Evolutionary conservation across 2,888 invertebrate genomes (phyloP), one percentile per base, ranked within the genome.

Genomic region (Oeneis ivallda): DNA sequence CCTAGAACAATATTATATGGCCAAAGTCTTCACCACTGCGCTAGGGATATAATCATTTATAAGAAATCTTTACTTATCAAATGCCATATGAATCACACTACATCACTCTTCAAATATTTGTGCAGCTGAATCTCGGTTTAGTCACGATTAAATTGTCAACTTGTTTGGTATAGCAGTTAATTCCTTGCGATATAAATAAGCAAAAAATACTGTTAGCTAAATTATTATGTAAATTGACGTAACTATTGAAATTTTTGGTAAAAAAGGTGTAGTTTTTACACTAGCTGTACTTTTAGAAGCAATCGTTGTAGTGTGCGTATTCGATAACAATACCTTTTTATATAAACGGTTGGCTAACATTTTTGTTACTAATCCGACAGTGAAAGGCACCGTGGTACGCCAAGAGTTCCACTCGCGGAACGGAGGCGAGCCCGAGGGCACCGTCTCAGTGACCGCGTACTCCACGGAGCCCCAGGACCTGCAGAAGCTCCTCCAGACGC

Each of bases 371-470:
- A 59, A 68, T 64, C 43, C 49, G 59, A 50, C 84, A 95, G 95
- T 96, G 83, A 95, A 95, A 90, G 95, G 95, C 76, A 94, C 95
- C 65, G 94, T 95, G 71, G 92, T 95, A 74, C 93, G 93, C 56
- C 94, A 94, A 84, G 93, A 94, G 82, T 95, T 92, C 81, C 94
- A 94, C 83, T 93, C 94, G 26, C 93, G 94, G 78, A 94, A 95
- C 85, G 95, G 95, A 45, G 89, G 94, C 53, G 94, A 93, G 78
- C 95, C 96, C 0, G 93, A 93, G 58, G 95, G 95, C 56, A 93
- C 94, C 65, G 93, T 96, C 49, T 94, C 94, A 68, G 93, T 95
- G 70, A 94, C 95, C 9, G 93, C 95, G 71, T 96, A 95, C 84
- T 94, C 95, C 58, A 93, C 93, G 70, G 93, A 94, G 81, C 94